These are phyloP conservation scores for Drosophila ogumai DNA, from an alignment of 1,140 invertebrate genomes.

Conservation along the genomic window DNA sequence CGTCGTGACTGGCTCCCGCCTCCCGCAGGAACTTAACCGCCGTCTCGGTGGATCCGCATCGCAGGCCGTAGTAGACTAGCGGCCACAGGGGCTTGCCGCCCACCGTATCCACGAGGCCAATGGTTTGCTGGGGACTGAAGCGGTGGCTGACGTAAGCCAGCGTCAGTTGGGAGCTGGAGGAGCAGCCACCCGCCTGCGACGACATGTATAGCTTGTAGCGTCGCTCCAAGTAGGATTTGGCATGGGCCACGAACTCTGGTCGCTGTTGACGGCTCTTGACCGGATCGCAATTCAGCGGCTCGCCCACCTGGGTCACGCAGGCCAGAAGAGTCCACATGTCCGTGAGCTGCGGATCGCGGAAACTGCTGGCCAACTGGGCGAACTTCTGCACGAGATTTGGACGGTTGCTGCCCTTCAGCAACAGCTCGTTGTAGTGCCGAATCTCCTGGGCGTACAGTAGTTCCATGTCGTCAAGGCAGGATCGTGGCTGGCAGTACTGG, in stretches of 20 bases:
- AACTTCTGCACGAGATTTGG: conserved; percentile 92
- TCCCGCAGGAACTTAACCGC: conserved; percentile 91
- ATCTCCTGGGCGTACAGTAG: conserved; percentile 94
- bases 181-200: conserved; percentile 92
- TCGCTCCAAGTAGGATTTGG: conserved; percentile 93
- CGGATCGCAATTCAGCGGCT: conserved; percentile 88
- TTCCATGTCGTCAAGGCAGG: conserved; percentile 86
- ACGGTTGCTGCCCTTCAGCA: conserved; percentile 89
- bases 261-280: conserved; percentile 89
- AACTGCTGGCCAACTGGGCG: conserved; percentile 88
- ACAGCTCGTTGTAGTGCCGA: conserved; percentile 92
- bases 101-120: conserved; percentile 91
- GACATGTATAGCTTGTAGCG: conserved; percentile 94
- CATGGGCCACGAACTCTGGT: conserved; percentile 90
- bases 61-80: conserved; percentile 95
- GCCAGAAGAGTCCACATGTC: conserved; percentile 95
- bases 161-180: conserved; percentile 92
- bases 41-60: conserved; percentile 94
- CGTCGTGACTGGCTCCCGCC: conserved; percentile 86
- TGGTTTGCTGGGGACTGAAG: conserved; percentile 85
- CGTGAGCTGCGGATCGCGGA: conserved; percentile 93
- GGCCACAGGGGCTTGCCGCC: conserved; percentile 92
- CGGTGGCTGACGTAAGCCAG: conserved; percentile 92
- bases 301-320: conserved; percentile 51
- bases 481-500: conserved; percentile 84